Conservation (phyloP, 2,888 invertebrate species). For the Meloe dianella region DNA sequence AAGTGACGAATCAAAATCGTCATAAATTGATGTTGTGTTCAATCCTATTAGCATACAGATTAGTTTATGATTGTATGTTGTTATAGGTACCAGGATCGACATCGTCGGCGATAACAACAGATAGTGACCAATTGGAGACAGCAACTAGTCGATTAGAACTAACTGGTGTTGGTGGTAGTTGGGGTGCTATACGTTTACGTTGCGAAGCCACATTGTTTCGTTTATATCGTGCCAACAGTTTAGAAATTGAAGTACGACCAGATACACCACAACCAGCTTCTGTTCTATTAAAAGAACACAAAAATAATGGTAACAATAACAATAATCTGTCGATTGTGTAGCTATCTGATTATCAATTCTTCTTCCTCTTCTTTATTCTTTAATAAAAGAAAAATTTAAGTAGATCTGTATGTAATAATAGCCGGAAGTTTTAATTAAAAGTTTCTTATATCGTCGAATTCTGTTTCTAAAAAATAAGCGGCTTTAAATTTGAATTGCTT, state of each 20-base stretch:
- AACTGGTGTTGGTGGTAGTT: conserved; percentile 63
- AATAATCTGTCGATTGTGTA: too few species aligned
- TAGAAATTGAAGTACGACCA: conserved; percentile 66
- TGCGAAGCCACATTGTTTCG: conserved; percentile 70
- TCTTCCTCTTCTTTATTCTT: too few species aligned
- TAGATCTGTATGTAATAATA: not conserved
- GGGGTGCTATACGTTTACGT: conserved; percentile 65
- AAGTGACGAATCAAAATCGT: too few species aligned
- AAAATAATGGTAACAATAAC: conserved; percentile 42
- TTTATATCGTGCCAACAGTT: conserved; percentile 67
- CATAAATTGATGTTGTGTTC: not conserved
- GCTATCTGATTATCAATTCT: too few species aligned
- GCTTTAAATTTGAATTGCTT: not conserved
- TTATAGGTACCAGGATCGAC: conserved; percentile 68
- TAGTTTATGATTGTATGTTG: conserved; percentile 17
- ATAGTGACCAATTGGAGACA: conserved; percentile 66
- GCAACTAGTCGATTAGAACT: conserved; percentile 66
- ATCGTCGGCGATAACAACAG: conserved; percentile 65
- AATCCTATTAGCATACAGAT: conserved; percentile 13
- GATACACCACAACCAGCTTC: conserved; percentile 69
- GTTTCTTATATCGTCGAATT: not conserved
- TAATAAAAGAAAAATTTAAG: not conserved
- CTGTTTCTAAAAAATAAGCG: not conserved
- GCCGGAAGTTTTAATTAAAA: not conserved
- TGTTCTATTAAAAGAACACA: conserved; percentile 61